phyloP scores from a whole-genome alignment of 2,797 vertebrate genomes.

The Chiroxiphia lanceolata region DNA sequence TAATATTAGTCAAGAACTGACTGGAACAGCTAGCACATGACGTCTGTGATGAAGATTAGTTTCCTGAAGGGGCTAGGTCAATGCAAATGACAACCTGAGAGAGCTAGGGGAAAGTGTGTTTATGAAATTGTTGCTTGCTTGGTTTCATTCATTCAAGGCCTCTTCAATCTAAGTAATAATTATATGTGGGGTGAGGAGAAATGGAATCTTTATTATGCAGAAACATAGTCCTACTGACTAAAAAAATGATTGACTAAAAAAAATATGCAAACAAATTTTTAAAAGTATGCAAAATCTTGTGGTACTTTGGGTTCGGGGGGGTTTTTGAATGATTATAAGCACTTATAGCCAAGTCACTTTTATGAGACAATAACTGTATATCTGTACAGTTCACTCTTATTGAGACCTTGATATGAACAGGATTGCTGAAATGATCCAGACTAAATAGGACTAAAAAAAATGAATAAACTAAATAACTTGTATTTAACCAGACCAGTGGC shows the following conservation, averaged over 20 bases:
- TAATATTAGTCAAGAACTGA: not conserved
- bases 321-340: not conserved
- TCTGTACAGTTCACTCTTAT: not conserved
- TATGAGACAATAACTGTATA: not conserved
- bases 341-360: not conserved
- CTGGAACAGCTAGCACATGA: not conserved
- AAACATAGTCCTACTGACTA: not conserved
- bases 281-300: not conserved
- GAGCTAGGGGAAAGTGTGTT: not conserved
- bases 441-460: not conserved
- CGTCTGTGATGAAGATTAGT: not conserved
- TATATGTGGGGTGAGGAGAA: not conserved
- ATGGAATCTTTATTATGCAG: not conserved
- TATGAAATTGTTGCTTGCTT: not conserved
- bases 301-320: not conserved
- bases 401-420: not conserved
- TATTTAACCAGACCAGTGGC: not conserved
- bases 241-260: not conserved
- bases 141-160: not conserved
- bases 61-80: not conserved
- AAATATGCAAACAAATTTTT: not conserved
- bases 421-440: not conserved
- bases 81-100: not conserved
- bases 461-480: not conserved
- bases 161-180: not conserved